phyloP scores from a whole-genome alignment of 2,113 vertebrate species.

The Puma concolor region DNA sequence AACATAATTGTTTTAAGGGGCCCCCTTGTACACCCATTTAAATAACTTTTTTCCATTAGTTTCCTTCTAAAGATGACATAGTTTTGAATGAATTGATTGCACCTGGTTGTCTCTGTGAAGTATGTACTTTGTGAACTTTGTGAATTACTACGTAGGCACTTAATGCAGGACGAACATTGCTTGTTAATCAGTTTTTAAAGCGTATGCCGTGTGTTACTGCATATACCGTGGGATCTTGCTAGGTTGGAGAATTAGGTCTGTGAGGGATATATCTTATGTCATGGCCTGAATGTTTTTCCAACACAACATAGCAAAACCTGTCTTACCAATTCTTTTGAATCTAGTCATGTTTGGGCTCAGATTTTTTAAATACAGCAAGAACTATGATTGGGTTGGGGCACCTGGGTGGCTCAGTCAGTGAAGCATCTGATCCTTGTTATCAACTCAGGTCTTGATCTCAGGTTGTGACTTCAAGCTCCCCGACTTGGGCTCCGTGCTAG shows the following conservation, averaged over 20 bases:
- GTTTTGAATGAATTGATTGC: neutral
- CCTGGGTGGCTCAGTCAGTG: too few species aligned
- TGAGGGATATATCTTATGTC: neutral
- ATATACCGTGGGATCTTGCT: neutral
- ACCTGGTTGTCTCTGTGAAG: neutral
- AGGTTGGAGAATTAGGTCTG: constrained; percentile 5
- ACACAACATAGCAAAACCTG: neutral
- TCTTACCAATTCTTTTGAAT: constrained; percentile 46
- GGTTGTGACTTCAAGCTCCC: too few species aligned
- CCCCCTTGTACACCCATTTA: neutral
- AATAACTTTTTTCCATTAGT: neutral
- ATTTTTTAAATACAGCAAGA: neutral
- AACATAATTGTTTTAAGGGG: neutral
- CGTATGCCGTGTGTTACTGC: neutral
- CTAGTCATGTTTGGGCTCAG: neutral
- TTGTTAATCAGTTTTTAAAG: constrained; percentile 47
- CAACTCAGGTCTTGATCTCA: too few species aligned
- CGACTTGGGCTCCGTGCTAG: too few species aligned
- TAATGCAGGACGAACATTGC: neutral
- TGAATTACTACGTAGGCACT: neutral
- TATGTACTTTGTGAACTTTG: constrained; percentile 32
- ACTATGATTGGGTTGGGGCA: neutral
- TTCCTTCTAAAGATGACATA: neutral
- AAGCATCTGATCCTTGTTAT: too few species aligned
- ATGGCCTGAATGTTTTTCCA: constrained; percentile 2